Evolutionary conservation across 2,888 invertebrate species (phyloP).

Genomic region (Eledone cirrhosa): DNA sequence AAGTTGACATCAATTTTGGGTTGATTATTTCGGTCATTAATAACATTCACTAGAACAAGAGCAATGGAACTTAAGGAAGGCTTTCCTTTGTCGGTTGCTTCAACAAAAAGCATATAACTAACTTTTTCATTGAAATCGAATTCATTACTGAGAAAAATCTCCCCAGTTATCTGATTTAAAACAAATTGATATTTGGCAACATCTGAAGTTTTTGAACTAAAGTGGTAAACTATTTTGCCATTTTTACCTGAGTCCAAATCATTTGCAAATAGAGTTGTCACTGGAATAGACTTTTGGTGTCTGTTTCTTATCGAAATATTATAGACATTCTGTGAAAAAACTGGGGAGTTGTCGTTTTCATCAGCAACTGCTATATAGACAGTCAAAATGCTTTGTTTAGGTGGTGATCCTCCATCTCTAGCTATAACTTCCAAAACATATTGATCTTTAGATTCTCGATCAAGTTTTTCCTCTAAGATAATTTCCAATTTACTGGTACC

Average conservation of each 20-base stretch:
- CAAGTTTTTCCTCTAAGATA: constrained; percentile 16
- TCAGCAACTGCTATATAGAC: background rate
- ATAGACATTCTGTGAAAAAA: background rate
- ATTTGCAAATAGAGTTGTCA: background rate
- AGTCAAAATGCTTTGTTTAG: background rate
- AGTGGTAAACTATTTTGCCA: background rate
- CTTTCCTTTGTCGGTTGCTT: background rate
- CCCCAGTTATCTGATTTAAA: background rate
- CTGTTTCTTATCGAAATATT: background rate
- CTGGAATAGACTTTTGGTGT: background rate
- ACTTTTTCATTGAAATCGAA: background rate
- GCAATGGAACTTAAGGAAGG: constrained; percentile 11
- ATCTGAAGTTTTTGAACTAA: background rate
- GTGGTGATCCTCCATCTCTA: background rate
- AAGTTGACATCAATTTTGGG: background rate
- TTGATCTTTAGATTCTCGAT: constrained; percentile 6
- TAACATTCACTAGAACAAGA: background rate
- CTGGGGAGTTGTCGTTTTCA: background rate
- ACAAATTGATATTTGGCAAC: background rate
- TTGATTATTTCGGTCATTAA: background rate
- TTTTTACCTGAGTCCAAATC: background rate
- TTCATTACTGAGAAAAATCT: background rate
- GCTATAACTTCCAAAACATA: constrained; percentile 13
- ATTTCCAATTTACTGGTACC: background rate
- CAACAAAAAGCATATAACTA: background rate